Evolutionary conservation across 2,888 invertebrate species (phyloP), one percentile per base, ranked within the genome.

Genomic region (Protonemura montana): DNA sequence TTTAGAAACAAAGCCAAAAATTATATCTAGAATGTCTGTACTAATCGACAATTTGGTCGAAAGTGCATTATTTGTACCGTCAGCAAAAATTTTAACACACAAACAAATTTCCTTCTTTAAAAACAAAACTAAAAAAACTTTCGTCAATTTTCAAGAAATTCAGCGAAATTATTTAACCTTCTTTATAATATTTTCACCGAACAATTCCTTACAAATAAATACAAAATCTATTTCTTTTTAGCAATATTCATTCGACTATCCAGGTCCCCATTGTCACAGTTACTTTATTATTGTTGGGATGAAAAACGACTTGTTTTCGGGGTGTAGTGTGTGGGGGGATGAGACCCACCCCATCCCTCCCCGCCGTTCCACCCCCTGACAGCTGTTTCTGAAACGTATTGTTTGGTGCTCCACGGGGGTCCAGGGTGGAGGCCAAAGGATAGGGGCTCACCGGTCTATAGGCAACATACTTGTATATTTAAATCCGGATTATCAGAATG

Each of bases 331-430:
- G 78, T 2, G 76, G 76, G 76, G 76, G 26, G 28, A 78, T 59
- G 59, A 59, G 59, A 59, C 16, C 59, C 2, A 59, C 78, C 78
- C 78, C 78, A 35, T 10, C 35, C 35, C 35, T 6, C 10, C 35
- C 35, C 35, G 10, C 78, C 59, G 6, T 21, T 3, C 59, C 59
- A 59, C 78, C 78, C n/a, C 78, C 78, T 78, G 28, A 78, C 78
- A 78, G 78, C 78, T 78, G 78, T 28, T 78, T 28, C 10, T 78
- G 78, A 78, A 26, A 26, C 21, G 26, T 27, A 78, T 78, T 78
- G 78, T 78, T n/a, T 78, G 78, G 78, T 28, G 78, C 78, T 13
- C 78, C 7, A 13, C 78, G 78, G 78, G 78, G 78, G 78, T 1
- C 28, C 78, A 78, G 26, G 26, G 78, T 78, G 26, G 78, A 2